A percentile compares a stretch with the other conserved stretches of the same genome.
Evolutionary conservation across 2,113 vertebrate genomes (phyloP).

Genomic region (Rhipidura dahli): DNA sequence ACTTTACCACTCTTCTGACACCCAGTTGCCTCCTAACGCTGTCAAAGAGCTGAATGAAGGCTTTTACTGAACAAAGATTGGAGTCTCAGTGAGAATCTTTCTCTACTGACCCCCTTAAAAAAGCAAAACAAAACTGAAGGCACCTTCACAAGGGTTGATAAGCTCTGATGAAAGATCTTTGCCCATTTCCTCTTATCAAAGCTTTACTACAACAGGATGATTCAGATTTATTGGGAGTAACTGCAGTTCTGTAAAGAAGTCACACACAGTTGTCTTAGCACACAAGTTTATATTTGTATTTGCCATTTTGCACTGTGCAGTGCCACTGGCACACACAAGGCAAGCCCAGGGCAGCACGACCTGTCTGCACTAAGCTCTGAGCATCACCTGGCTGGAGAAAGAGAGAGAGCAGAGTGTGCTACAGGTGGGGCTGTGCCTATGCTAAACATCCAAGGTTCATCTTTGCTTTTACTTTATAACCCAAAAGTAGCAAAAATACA

Average conservation of each 20-base stretch:
- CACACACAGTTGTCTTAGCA: not conserved
- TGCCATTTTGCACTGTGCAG: not conserved
- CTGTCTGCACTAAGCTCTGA: fast-evolving
- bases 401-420: not conserved
- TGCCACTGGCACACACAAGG: not conserved
- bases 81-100: not conserved
- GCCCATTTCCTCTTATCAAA: not conserved
- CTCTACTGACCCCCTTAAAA: not conserved
- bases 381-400: not conserved
- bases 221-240: not conserved
- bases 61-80: not conserved
- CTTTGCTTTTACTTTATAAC: not conserved
- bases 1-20: not conserved
- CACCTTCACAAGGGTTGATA: not conserved
- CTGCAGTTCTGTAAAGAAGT: not conserved
- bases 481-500: not conserved
- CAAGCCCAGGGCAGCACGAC: not conserved
- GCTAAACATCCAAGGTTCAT: not conserved
- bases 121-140: not conserved
- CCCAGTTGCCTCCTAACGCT: not conserved
- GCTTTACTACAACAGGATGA: not conserved
- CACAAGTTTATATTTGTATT: not conserved
- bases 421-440: not conserved
- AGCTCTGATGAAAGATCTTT: not conserved
- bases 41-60: not conserved